Base-by-base conservation (phyloP, 2,113 vertebrate genomes). In the Forbesichthys papilliferus region DNA sequence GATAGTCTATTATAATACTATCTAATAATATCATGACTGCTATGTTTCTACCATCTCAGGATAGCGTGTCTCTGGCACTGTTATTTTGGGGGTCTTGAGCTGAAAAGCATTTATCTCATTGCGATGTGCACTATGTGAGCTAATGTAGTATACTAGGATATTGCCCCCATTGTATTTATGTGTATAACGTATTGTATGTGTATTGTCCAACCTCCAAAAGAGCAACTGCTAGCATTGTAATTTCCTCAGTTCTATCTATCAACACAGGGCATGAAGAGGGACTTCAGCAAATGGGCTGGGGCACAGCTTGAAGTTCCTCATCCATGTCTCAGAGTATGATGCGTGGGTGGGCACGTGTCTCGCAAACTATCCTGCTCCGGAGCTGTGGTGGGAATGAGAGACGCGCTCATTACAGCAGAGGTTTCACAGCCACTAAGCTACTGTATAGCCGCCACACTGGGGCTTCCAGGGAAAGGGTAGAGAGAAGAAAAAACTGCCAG, bases 301-400 rank as follows among this genome's bases (percentile, higher is more conserved):
- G 66, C 64, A 68, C 55, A 42, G 69, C 69, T 57, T 79, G 61
- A 56, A 64, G 71, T 59, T 68, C 62, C 49, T 58, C 63, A 55
- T 71, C 66, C 64, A n/a, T 11, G 3, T 81, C 68, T 49, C 70
- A 33, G 33, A 16, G 56, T 58, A 59, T 47, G 52, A 74, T 57
- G 72, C 76, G 78, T 52, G 70, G 68, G 77, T 8, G 7, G 74
- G 59, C 56, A 62, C 14, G 20, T 63, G 47, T 61, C 66, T 53
- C 34, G 27, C 57, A 59, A 27, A 34, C 69, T 71, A 74, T 13
- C 61, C 13, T 59, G 68, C 64, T 58, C 57, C 51, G 46, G 80
- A 71, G 60, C 66, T 66, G 74, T 71, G 66, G 55, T 18, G 55
- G 55, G 65, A 70, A 48, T 64, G 75, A 74, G 59, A 60, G 68